Evolutionary conservation across 2,113 vertebrate species (phyloP).

Genomic region (Aix galericulata): DNA sequence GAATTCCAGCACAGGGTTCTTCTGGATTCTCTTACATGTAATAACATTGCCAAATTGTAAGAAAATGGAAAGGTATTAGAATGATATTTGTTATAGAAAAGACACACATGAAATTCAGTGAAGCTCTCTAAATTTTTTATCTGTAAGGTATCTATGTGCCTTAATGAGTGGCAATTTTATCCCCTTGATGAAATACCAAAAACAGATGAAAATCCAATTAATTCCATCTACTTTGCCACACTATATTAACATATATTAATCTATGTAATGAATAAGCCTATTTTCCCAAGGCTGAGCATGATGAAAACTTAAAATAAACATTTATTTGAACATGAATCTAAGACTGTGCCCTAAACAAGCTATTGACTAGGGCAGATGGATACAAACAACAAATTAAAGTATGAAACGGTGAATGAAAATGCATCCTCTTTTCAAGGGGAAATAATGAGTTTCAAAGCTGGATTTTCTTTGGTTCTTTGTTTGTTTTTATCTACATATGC

Average conservation of each 20-base stretch:
- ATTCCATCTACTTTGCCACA: background rate
- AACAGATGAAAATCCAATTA: background rate
- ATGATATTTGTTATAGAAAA: background rate
- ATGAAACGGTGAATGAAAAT: background rate
- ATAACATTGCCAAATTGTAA: background rate
- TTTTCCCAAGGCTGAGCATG: background rate
- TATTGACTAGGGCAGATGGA: background rate
- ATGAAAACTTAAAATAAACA: background rate
- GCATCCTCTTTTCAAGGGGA: background rate
- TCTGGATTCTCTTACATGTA: background rate
- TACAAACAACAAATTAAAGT: background rate
- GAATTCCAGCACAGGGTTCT: accelerated
- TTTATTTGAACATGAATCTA: background rate
- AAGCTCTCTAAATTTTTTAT: background rate
- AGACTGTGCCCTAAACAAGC: background rate
- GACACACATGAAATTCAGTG: background rate
- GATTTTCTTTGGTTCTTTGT: background rate
- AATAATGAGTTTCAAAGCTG: background rate
- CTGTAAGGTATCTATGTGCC: background rate
- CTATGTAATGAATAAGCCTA: background rate
- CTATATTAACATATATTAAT: background rate
- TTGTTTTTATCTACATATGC: background rate
- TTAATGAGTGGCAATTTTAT: background rate
- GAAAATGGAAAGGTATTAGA: background rate
- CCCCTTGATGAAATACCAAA: background rate